These are phyloP conservation scores for Brassicogethes aeneus DNA, from an alignment of 2,888 invertebrate genomes.

Conservation along the genomic window DNA sequence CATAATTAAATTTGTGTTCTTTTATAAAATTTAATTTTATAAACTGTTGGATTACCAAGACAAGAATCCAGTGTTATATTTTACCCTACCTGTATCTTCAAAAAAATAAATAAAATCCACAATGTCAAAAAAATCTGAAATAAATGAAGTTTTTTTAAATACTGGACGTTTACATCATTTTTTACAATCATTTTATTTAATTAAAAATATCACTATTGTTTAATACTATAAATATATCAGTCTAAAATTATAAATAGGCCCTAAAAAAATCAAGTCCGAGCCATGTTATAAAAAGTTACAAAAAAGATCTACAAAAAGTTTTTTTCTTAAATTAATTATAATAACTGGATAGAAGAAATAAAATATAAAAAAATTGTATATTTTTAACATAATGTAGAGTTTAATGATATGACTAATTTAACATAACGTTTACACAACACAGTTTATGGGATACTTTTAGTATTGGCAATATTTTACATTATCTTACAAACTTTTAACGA, in stretches of 20 bases:
- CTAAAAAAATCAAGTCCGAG: background rate
- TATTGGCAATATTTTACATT: too few species aligned
- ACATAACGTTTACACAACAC: too few species aligned
- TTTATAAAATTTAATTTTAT: too few species aligned
- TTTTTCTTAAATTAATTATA: background rate
- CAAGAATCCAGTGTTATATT: too few species aligned
- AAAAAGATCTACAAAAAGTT: conserved; percentile 14
- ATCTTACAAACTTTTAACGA: too few species aligned
- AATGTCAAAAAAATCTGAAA: background rate
- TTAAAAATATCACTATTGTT: conserved; percentile 3
- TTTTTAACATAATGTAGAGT: too few species aligned
- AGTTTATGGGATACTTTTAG: too few species aligned
- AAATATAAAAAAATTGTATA: too few species aligned
- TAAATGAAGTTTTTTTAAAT: background rate
- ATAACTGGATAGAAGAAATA: background rate
- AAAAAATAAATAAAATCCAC: background rate
- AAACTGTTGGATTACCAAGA: too few species aligned
- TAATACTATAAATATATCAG: conserved; percentile 9
- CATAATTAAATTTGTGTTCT: too few species aligned
- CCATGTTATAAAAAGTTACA: conserved; percentile 11
- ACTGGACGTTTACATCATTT: background rate
- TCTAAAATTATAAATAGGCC: conserved; percentile 4
- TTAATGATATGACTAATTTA: too few species aligned
- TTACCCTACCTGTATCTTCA: too few species aligned
- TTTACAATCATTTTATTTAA: background rate